phyloP scores from a whole-genome alignment of 1,140 invertebrate species.

The Babylonia areolata region DNA sequence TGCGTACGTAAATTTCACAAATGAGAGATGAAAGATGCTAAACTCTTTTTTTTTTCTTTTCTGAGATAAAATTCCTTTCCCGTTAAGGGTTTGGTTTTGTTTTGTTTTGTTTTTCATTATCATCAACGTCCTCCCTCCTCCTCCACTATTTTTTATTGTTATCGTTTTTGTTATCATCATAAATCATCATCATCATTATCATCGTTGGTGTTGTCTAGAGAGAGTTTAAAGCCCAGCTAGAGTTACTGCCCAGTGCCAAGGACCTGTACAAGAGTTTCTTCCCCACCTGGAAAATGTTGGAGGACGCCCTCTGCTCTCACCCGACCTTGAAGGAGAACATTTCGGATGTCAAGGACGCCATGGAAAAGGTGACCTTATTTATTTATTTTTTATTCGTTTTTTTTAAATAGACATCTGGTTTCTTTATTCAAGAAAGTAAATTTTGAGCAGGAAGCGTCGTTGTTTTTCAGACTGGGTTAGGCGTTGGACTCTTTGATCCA shows the following conservation, averaged over 20 bases:
- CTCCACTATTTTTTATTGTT: not conserved
- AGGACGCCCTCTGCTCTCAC: not conserved
- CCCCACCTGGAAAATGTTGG: conserved; percentile 24
- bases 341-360: not conserved
- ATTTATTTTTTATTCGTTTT: no score
- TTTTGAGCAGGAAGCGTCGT: no score
- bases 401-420: no score
- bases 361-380: not conserved
- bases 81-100: no score
- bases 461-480: no score
- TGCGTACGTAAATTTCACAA: no score
- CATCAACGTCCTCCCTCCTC: not conserved
- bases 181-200: not conserved
- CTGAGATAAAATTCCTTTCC: no score
- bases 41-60: no score
- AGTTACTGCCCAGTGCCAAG: not conserved
- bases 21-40: no score
- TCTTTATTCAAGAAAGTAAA: no score
- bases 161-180: not conserved
- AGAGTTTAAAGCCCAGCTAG: not conserved
- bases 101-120: not conserved
- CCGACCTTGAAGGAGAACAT: not conserved
- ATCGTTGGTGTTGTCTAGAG: not conserved
- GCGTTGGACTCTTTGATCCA: no score
- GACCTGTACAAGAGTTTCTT: conserved; percentile 26